A percentile compares a stretch with the other conserved stretches of the same genome.
phyloP scores from a whole-genome alignment of 2,888 invertebrate genomes.

The Anoplius nigerrimus region DNA sequence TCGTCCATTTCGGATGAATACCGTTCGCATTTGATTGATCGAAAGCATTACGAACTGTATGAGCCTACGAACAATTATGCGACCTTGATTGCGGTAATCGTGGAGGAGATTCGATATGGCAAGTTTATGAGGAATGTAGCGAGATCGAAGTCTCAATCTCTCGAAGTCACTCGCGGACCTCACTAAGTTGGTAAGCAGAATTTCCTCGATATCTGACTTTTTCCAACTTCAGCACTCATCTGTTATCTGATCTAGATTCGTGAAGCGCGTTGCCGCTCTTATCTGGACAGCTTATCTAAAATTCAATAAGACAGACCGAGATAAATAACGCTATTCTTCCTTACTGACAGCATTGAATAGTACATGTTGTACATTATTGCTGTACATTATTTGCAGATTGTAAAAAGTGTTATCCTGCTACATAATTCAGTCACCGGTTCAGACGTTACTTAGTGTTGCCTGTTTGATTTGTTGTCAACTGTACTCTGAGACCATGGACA shows the following conservation, averaged over 20 bases:
- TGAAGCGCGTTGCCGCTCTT: slow-evolving; percentile 40
- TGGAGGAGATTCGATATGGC: too few relatives aligned
- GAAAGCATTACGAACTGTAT: too few relatives aligned
- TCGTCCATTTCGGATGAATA: neutral
- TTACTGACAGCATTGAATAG: slow-evolving; percentile 20
- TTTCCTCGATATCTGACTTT: too few relatives aligned
- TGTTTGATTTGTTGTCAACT: slow-evolving; percentile 12
- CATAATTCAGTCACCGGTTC: neutral
- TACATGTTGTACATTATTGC: slow-evolving; percentile 7
- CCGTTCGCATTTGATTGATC: too few relatives aligned
- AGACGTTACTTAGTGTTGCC: neutral
- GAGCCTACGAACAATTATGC: too few relatives aligned
- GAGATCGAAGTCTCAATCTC: too few relatives aligned
- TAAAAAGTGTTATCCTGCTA: neutral
- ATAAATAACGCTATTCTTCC: slow-evolving; percentile 44
- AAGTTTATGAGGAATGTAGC: too few relatives aligned
- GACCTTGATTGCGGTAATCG: too few relatives aligned
- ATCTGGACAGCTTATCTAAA: slow-evolving; percentile 60
- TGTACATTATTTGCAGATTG: slow-evolving; percentile 11
- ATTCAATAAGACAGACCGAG: slow-evolving; percentile 51
- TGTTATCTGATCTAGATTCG: slow-evolving; percentile 64
- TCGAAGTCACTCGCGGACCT: neutral
- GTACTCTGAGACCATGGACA: slow-evolving; percentile 62
- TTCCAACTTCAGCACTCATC: slow-evolving; percentile 36
- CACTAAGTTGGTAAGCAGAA: neutral